Evolutionary conservation across 1,140 invertebrate genomes (phyloP), one percentile per base, ranked within the genome.

Genomic region (Musca vetustissima): DNA sequence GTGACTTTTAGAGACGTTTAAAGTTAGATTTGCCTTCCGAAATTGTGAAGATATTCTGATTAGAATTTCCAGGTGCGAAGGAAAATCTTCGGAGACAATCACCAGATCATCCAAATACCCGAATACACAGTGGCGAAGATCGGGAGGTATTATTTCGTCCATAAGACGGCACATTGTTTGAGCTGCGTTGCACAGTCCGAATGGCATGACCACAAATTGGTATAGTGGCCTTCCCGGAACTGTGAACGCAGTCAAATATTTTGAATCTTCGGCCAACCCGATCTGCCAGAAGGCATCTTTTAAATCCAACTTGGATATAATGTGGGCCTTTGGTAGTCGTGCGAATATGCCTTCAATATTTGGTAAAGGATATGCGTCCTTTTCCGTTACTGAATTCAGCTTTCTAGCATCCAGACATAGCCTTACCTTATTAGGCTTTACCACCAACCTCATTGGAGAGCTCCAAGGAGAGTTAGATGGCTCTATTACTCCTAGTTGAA

Each of bases 61-160:
- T 22, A 70, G 25, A 1, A 70, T 32, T n/a, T 49, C 32, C n/a
- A 66, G 21, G 24, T 70, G 69, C 7, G 19, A 2, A 7, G 17
- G 2, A n/a, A 61, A 61, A 8, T n/a, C 15, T 17, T 36, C 57
- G 2, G 57, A 61, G 4, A 61, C 28, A 4, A 61, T 32, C 4
- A 28, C 17, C n/a, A 61, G 4, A 13, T 61, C 28, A 17, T 61
- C 57, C 4, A 61, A 13, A 36, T 61, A 61, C 6, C 24, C 24
- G 24, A 61, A 61, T 1, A 61, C 69, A 73, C 13, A 53, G 70
- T 67, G 14, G 8, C 64, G 55, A 1, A 84, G 69, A 8, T 82
- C 81, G 71, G 83, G 79, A 1, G 83, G 79, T 69, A 84, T 76
- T 1, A 78, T 73, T 8, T 67, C 73, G 64, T 70, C 68, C 68